Base-by-base conservation (phyloP, 2,113 vertebrate genomes). In the Phalacrocorax aristotelis region DNA sequence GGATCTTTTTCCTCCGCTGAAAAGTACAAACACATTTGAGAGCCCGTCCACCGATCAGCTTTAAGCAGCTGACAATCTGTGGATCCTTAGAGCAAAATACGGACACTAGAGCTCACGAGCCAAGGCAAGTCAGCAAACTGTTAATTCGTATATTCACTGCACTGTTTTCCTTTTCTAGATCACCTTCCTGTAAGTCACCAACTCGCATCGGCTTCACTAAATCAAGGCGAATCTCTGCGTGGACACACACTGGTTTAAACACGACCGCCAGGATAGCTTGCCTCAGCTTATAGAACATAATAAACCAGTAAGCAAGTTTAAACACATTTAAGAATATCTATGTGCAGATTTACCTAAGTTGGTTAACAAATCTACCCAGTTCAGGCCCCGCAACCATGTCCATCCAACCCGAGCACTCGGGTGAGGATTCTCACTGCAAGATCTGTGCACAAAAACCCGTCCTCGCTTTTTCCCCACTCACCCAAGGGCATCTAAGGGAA, bases 361-460 rank as follows among this genome's bases (percentile, higher is more conserved):
- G 69, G 52, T n/a, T 48, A 82, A 68, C 38, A 89, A 52, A 85
- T 49, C 46, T 36, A 10, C 51, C n/a, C 27, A 46, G 51, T 86
- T 83, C 25, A 65, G 55, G 61, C 71, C 51, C 48, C 1, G 2
- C 52, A 69, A 51, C 27, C 52, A 15, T 4, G 7, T 60, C 57
- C 78, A 13, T 34, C 3, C 0, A 14, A n/a, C 20, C n/a, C 1
- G 0, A 58, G 52, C 19, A 2, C 32, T 49, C 11, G 34, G 21
- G 38, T 17, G 51, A 76, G 57, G 69, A 48, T 65, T 58, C 70
- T 34, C 57, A 20, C 38, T 10, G n/a, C 62, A 13, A n/a, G 20
- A 29, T 32, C 29, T 17, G 17, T 1, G 2, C 38, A 42, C 10
- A 38, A 85, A 83, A 87, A 5, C 29, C 26, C 19, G 0, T 44